Evolutionary conservation across 2,797 vertebrate genomes (phyloP).

Genomic region (Girardinus metallicus): DNA sequence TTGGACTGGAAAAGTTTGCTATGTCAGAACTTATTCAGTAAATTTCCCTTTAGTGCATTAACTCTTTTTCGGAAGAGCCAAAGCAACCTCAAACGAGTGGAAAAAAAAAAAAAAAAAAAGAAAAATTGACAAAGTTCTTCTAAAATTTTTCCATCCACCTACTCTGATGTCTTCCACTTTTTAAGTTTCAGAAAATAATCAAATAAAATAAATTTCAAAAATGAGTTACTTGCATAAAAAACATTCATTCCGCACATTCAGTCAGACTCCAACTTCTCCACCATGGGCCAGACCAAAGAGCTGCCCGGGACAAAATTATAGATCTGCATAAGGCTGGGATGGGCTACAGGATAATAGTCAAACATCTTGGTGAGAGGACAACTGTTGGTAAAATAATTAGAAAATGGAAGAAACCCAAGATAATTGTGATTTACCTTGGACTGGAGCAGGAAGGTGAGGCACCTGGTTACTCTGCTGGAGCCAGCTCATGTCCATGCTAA

Average conservation of each 20-base stretch:
- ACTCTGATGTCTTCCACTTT: not conserved
- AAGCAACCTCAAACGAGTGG: no score
- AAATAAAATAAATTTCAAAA: not conserved
- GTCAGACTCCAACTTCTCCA: not conserved
- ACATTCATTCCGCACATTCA: not conserved
- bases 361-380: not conserved
- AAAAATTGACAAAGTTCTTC: no score
- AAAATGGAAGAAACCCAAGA: no score
- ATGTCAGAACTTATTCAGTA: no score
- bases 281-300: not conserved
- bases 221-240: not conserved
- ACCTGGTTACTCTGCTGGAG: no score
- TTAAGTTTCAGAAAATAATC: not conserved
- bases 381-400: not conserved
- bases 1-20: no score
- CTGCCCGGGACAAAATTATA: not conserved
- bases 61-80: no score
- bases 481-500: no score
- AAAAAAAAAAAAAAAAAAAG: no score
- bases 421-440: not conserved
- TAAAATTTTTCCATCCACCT: no score
- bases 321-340: not conserved
- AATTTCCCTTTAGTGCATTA: no score
- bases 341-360: not conserved
- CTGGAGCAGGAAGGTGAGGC: not conserved